Conservation (phyloP, 2,797 vertebrate species). For the Hybognathus amarus region DNA sequence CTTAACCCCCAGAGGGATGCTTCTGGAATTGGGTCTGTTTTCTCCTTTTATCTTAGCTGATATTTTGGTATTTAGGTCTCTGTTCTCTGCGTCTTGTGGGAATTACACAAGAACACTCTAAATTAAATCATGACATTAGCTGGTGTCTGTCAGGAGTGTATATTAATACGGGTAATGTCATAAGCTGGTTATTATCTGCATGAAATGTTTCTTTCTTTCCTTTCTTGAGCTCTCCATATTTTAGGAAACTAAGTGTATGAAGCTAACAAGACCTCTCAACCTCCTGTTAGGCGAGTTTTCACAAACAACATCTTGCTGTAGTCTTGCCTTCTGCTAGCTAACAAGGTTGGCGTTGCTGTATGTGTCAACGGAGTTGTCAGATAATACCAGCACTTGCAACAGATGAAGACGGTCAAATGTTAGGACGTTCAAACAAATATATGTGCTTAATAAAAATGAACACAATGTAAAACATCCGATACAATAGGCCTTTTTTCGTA, state of each 20-base stretch:
- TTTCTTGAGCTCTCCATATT: slow-evolving; percentile 14
- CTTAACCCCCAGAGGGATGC: slow-evolving; percentile 62
- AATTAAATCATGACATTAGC: slow-evolving; percentile 57
- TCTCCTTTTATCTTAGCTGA: slow-evolving; percentile 63
- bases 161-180: slow-evolving; percentile 36
- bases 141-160: slow-evolving; percentile 37
- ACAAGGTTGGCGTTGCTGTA: background rate
- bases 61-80: slow-evolving; percentile 74
- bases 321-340: slow-evolving; percentile 22
- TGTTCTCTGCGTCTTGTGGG: slow-evolving; percentile 62
- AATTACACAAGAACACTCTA: slow-evolving; percentile 42
- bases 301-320: slow-evolving; percentile 5
- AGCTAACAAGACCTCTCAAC: background rate
- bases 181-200: slow-evolving; percentile 22
- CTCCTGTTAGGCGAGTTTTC: slow-evolving; percentile 5
- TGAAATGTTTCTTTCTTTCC: slow-evolving; percentile 23
- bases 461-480: background rate
- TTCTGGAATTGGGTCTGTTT: slow-evolving; percentile 60
- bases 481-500: background rate
- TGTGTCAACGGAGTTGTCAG: slow-evolving; percentile 26
- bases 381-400: slow-evolving; percentile 1
- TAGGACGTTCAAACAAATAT: background rate
- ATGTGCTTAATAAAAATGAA: background rate
- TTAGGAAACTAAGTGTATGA: slow-evolving; percentile 14
- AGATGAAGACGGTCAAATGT: background rate